Conservation (phyloP, 2,888 invertebrate species). For the Xestia ashworthii region DNA sequence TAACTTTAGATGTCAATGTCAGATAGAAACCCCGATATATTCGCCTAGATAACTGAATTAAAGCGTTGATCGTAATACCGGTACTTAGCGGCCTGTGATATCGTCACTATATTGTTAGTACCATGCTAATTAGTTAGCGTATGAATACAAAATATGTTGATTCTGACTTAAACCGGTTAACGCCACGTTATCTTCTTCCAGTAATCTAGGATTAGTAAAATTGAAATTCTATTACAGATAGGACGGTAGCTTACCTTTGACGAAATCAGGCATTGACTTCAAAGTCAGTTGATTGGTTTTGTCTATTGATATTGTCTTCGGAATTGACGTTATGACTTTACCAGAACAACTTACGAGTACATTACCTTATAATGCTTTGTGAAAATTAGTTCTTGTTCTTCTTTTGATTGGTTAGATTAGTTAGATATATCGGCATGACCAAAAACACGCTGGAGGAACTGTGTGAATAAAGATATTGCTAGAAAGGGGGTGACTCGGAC, state of each 20-base stretch:
- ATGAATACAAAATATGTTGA: not conserved
- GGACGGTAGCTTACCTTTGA: not conserved
- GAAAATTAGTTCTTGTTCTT: not conserved
- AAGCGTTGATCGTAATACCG: conserved; percentile 7
- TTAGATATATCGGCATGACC: not conserved
- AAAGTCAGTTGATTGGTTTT: not conserved
- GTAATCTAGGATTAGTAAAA: conserved; percentile 3
- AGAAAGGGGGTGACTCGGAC: not conserved
- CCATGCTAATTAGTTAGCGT: conserved; percentile 20
- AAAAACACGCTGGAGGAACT: not conserved
- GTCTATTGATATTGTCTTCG: not conserved
- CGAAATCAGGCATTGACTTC: conserved; percentile 4
- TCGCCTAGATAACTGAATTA: conserved; percentile 9
- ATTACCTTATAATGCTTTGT: not conserved
- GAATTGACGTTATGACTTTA: not conserved
- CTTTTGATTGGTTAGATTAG: not conserved
- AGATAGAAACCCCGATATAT: conserved; percentile 21
- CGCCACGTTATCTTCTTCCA: not conserved
- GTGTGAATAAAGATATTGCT: not conserved
- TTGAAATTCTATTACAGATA: not conserved
- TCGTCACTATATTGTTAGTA: conserved; percentile 28
- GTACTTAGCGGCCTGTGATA: conserved; percentile 25
- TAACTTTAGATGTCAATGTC: conserved; percentile 25
- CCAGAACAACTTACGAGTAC: not conserved
- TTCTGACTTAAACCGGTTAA: conserved; percentile 19